These are phyloP conservation scores for Diploscapter pachys DNA, from an alignment of 1,140 invertebrate genomes.

Conservation along the genomic window DNA sequence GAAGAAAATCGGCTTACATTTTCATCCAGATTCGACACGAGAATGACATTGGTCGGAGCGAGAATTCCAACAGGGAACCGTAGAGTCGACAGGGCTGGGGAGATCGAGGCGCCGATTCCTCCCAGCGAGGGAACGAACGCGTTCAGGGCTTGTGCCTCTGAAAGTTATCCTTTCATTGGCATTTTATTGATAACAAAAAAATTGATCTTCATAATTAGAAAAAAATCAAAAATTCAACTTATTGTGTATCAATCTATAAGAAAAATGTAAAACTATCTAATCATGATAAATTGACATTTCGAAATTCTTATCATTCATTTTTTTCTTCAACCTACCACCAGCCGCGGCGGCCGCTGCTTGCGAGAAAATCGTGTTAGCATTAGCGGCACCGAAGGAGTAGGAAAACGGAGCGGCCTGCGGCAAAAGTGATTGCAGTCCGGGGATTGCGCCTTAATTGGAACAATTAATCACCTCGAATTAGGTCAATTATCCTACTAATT, in stretches of 20 bases:
- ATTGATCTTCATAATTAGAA: background rate
- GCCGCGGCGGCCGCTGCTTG: slow-evolving; percentile 21
- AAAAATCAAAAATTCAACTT: too few relatives aligned
- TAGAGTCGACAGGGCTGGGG: slow-evolving; percentile 14
- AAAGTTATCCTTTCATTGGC: background rate
- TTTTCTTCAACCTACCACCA: slow-evolving; percentile 11
- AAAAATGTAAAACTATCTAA: background rate
- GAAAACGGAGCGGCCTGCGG: slow-evolving; percentile 20
- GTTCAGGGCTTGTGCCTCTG: slow-evolving; percentile 21
- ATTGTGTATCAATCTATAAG: background rate
- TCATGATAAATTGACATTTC: too few relatives aligned
- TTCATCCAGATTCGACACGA: slow-evolving; percentile 65
- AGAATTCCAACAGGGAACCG: slow-evolving; percentile 34
- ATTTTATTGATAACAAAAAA: background rate
- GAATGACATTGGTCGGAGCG: slow-evolving; percentile 58
- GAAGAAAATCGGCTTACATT: slow-evolving; percentile 55
- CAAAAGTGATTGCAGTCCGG: slow-evolving; percentile 23
- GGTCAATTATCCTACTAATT: background rate
- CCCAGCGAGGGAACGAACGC: slow-evolving; percentile 21
- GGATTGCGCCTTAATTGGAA: background rate
- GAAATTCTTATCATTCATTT: too few relatives aligned
- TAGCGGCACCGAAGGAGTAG: slow-evolving; percentile 24
- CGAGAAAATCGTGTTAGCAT: slow-evolving; percentile 13
- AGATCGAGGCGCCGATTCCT: background rate
- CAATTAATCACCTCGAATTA: background rate